A percentile compares a stretch with the other conserved stretches of the same genome.
phyloP scores from a whole-genome alignment of 2,888 invertebrate genomes.

The Heliothis peltigera region DNA sequence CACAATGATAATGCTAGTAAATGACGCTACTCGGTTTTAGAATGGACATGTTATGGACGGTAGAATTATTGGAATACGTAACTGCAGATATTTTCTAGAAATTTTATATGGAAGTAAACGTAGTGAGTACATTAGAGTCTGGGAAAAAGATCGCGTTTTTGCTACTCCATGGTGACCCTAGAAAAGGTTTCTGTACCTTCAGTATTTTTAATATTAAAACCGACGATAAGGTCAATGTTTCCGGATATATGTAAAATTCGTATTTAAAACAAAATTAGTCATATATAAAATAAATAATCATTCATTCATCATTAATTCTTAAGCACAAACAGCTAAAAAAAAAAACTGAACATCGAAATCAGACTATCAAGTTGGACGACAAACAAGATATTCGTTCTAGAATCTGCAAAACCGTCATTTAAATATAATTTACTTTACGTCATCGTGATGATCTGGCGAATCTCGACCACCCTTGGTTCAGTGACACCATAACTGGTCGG shows the following conservation, averaged over 20 bases:
- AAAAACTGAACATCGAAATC: background rate
- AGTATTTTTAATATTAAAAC: too few relatives aligned
- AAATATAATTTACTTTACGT: slow-evolving; percentile 28
- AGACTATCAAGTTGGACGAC: background rate
- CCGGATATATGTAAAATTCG: too few relatives aligned
- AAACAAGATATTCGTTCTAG: background rate
- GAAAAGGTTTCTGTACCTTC: too few relatives aligned
- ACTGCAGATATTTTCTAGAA: slow-evolving; percentile 18
- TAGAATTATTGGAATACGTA: slow-evolving; percentile 31
- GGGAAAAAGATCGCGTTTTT: background rate
- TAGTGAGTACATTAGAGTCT: background rate
- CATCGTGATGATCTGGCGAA: slow-evolving; percentile 45
- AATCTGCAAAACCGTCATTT: slow-evolving; percentile 12
- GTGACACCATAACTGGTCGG: slow-evolving; percentile 63
- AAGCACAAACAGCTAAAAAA: too few relatives aligned
- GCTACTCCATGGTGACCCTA: too few relatives aligned
- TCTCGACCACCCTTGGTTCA: slow-evolving; percentile 64
- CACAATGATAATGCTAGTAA: slow-evolving; percentile 45
- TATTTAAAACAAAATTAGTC: too few relatives aligned
- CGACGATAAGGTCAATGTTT: too few relatives aligned
- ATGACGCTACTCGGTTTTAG: slow-evolving; percentile 38
- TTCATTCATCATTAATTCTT: too few relatives aligned
- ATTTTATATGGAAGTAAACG: slow-evolving; percentile 22
- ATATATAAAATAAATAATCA: too few relatives aligned
- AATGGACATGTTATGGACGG: slow-evolving; percentile 33